Evolutionary conservation across 2,888 invertebrate species (phyloP).

Genomic region (Heliconius ismenius): DNA sequence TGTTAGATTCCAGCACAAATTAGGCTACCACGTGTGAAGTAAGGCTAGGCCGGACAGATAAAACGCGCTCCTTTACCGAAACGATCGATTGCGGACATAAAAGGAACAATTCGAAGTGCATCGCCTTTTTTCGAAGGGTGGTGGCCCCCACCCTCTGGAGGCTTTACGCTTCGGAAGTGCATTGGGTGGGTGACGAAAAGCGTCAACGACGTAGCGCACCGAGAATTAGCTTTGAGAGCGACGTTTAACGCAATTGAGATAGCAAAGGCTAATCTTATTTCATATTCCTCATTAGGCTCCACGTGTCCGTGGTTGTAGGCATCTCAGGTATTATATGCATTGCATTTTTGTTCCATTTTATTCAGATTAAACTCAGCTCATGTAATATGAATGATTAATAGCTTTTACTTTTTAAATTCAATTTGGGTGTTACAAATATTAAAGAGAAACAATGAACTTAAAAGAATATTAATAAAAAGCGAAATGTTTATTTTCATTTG

Average conservation of each 20-base stretch:
- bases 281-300: constrained; percentile 36
- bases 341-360: not conserved
- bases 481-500: not conserved
- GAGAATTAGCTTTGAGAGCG: constrained; percentile 61
- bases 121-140: constrained; percentile 78
- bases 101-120: constrained; percentile 80
- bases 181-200: constrained; percentile 71
- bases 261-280: constrained; percentile 46
- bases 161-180: constrained; percentile 74
- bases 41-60: constrained; percentile 68
- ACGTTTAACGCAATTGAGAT: constrained; percentile 49
- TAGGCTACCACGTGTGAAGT: constrained; percentile 74
- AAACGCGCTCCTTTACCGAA: constrained; percentile 77
- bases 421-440: not conserved
- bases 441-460: not conserved
- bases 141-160: constrained; percentile 55
- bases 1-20: constrained; percentile 56
- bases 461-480: not conserved
- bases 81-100: constrained; percentile 81
- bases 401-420: not conserved
- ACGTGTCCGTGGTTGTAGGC: constrained; percentile 1
- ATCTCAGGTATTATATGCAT: not conserved
- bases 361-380: not conserved
- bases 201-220: constrained; percentile 55
- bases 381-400: not conserved